Evolutionary conservation across 2,113 vertebrate species (phyloP), one percentile per base, ranked within the genome.

Genomic region (Semicossyphus pulcher): DNA sequence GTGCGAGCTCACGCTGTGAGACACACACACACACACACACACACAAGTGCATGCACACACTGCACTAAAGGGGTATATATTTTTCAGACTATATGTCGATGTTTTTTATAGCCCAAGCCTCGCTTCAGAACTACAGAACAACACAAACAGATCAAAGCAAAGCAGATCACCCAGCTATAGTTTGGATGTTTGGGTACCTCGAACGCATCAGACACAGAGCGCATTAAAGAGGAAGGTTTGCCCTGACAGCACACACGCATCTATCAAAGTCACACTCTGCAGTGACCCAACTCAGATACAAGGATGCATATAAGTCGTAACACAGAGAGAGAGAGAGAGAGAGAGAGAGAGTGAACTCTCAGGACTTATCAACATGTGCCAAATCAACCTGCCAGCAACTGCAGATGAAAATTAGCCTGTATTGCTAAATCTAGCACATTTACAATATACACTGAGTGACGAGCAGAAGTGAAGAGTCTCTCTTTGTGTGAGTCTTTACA

Each of bases 71-170:
- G 26, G 16, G 41, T 45, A 6, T 60, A 57, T 76, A 48, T 66
- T 16, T 73, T 25, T 10, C 10, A 34, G 25, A 73, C 16, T 44
- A 29, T 78, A 10, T 56, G 32, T n/a, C 32, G 23, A n/a, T n/a
- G 5, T 26, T 57, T 68, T 42, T 63, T 71, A 76, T 45, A 53
- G 12, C 20, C 64, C 2, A n/a, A 52, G 45, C 47, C 73, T 57
- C 26, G 52, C 21, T 71, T 64, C 10, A 18, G 15, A 53, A 72
- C 54, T 41, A 25, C 10, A 29, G 28, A 51, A 5, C 32, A 58
- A 67, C 60, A 62, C 29, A 41, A 78, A 65, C 25, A 20, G 32
- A 74, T 84, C 45, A 64, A 79, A 78, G 16, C 36, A 65, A 31
- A 14, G 36, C 54, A 74, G 51, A 80, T 70, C 29, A 7, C 15